Base-by-base conservation (phyloP, 1,140 invertebrate species). In the Anastatus disparis region DNA sequence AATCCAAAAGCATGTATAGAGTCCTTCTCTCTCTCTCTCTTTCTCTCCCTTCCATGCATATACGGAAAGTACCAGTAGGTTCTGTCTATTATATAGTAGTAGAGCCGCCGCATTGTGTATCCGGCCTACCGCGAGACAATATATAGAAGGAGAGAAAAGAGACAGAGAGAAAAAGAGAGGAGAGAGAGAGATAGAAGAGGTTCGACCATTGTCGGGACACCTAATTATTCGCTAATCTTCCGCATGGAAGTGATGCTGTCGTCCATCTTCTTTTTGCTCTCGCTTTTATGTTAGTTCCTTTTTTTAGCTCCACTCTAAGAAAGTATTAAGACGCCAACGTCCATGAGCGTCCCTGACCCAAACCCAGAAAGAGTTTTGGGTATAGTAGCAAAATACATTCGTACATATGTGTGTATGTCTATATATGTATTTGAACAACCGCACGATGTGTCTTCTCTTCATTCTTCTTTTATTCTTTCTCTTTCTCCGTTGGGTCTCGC, bases 201-300 rank as follows among this genome's bases (percentile, higher is more conserved):
- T 73, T 69, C 70, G 77, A 65, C 76, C 73, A 81, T 82, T 82
- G 79, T 81, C 75, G 79, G 75, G 74, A 79, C 79, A 77, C 77
- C 78, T 81, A 83, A 83, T 82, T 83, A 83, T 80, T 81, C 79
- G 78, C 79, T 79, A 83, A 83, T 83, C 79, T 81, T 80, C 76
- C 77, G 78, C 75, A 44, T 74, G 70, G 62, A 77, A 76, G 76
- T 73, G 55, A 55, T 70, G 66, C 59, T 53, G 50, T 17, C 38
- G 52, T 70, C 35, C 9, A 65, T 66, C 31, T 56, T 65, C 50
- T 62, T 53, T 64, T 42, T 62, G 26, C 29, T 61, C 48, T 20
- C 59, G 12, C 27, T 44, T 10, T n/a, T n/a, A n/a, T n/a, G n/a
- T n/a, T n/a, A n/a, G n/a, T n/a, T n/a, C n/a, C n/a, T n/a, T n/a